phyloP scores from a whole-genome alignment of 2,888 invertebrate genomes.

The Aromia moschata region DNA sequence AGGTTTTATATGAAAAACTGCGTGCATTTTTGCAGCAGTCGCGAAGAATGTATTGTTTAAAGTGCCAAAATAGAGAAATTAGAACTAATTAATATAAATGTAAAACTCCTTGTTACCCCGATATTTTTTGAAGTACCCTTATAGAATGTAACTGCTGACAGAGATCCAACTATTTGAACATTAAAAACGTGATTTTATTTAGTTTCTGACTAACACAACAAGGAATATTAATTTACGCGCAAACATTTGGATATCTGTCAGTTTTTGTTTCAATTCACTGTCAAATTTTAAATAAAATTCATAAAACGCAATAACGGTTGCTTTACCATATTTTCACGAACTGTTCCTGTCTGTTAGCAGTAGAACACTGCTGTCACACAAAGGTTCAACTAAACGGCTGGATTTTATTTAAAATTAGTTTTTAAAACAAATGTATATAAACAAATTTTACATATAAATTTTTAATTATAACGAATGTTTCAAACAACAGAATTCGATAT shows the following conservation, averaged over 20 bases:
- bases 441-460: background rate
- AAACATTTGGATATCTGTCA: slow-evolving; percentile 7
- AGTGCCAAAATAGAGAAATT: slow-evolving; percentile 42
- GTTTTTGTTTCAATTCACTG: background rate
- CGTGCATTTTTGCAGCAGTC: background rate
- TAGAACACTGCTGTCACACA: too few relatives aligned
- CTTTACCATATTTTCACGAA: background rate
- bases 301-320: background rate
- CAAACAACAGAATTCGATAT: background rate
- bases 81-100: slow-evolving; percentile 23
- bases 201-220: background rate
- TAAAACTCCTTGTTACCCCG: slow-evolving; percentile 23
- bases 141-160: background rate
- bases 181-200: background rate
- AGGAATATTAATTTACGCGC: background rate
- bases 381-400: background rate
- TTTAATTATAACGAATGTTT: slow-evolving; percentile 10
- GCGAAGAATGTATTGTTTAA: slow-evolving; percentile 41
- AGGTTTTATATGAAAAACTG: slow-evolving; percentile 1
- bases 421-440: slow-evolving; percentile 4
- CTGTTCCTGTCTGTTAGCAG: too few relatives aligned
- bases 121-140: slow-evolving; percentile 27
- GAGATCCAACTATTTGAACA: background rate
- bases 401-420: slow-evolving; percentile 20
- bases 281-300: slow-evolving; percentile 19